Evolutionary conservation across 1,140 invertebrate species (phyloP), one percentile per base, ranked within the genome.

Genomic region (Colletes gigas): DNA sequence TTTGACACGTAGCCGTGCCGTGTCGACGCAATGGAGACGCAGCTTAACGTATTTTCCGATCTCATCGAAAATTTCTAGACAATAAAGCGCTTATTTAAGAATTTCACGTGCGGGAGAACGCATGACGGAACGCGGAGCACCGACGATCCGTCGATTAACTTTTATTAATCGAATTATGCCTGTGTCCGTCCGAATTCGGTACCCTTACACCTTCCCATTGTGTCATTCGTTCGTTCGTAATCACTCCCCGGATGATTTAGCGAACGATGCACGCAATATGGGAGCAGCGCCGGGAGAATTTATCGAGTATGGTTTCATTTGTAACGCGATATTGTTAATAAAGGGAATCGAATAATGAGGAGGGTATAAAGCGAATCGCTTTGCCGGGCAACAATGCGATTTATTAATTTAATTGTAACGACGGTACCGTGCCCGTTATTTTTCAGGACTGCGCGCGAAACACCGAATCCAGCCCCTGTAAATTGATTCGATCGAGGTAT

Each of bases 381-480:
- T 57, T 8, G n/a, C 5, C 17, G 9, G 17, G 17, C 57, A 59
- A n/a, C 57, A 19, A 21, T 59, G n/a, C 4, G 19, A 59, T 59
- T 59, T 59, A 59, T 59, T n/a, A 59, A 59, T 59, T 59, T 21
- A 59, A 59, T 21, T 17, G 19, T n/a, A n/a, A 59, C 57, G 54
- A 57, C 47, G 47, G 3, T 30, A 50, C 12, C 47, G 14, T 17
- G 15, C 14, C 14, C 15, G 9, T 10, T 50, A 3, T 9, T 50
- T 50, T 50, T 10, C 47, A 10, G 2, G 47, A 50, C 10, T 9
- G 10, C 47, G 10, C 30, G 10, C 47, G 47, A 50, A 50, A 50
- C 2, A 50, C 10, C 47, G 47, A 50, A 50, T 10, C 47, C 1
- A 8, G 47, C 10, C 47, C 47, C 8, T 50, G 8, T 50, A 10